Evolutionary conservation across 2,113 vertebrate genomes (phyloP).

Genomic region (Ramphastos sulfuratus): DNA sequence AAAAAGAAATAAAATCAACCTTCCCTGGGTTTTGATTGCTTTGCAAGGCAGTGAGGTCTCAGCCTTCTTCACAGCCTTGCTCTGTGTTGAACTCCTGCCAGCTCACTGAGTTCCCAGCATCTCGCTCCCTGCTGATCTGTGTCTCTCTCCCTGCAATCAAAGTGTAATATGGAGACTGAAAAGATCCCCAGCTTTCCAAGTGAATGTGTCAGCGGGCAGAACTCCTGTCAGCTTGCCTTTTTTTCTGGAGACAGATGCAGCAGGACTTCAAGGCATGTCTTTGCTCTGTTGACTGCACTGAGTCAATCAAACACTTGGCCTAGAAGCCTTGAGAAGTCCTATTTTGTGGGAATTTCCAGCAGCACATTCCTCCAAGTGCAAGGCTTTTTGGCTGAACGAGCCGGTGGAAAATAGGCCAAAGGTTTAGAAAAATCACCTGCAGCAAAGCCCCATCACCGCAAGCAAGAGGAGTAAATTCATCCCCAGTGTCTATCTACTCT

Average conservation of each 20-base stretch:
- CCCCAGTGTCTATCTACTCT: neutral
- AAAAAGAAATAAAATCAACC: neutral
- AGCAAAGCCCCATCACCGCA: neutral
- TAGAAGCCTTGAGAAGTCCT: slow-evolving; percentile 4
- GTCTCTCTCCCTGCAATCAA: neutral
- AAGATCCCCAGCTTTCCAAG: slow-evolving; percentile 7
- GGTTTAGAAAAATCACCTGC: slow-evolving; percentile 15
- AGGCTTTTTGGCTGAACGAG: slow-evolving; percentile 4
- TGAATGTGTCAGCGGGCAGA: neutral
- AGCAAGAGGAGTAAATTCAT: neutral
- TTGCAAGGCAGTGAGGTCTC: neutral
- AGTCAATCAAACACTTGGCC: neutral
- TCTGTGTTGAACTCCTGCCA: neutral
- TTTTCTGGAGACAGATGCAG: neutral
- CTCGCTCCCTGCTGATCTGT: neutral
- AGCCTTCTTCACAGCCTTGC: neutral
- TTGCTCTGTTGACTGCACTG: neutral
- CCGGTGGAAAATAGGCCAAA: neutral
- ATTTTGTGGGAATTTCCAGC: slow-evolving; percentile 22
- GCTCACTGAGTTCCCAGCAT: rapidly evolving
- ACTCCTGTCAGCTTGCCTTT: slow-evolving; percentile 10
- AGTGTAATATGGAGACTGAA: neutral
- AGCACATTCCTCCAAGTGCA: neutral
- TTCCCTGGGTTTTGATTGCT: neutral
- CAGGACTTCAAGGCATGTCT: slow-evolving; percentile 4